These are phyloP conservation scores for Liodrosophila aerea DNA, from an alignment of 2,888 invertebrate species.

Conservation along the genomic window DNA sequence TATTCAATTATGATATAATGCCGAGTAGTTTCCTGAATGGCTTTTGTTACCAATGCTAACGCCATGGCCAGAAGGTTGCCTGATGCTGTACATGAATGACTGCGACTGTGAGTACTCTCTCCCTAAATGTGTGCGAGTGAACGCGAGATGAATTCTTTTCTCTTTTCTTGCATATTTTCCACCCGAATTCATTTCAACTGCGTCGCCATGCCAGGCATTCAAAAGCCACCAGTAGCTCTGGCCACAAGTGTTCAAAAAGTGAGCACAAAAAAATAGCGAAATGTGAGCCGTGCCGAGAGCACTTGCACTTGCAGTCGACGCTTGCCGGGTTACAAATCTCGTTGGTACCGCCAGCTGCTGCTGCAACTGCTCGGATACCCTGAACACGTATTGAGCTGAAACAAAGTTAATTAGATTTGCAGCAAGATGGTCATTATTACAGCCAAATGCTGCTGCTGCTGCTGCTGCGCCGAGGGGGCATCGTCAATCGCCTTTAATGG, in stretches of 20 bases:
- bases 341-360: not conserved
- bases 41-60: constrained; percentile 33
- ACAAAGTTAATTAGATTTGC: constrained; percentile 77
- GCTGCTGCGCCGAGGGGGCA: constrained; percentile 27
- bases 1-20: constrained; percentile 71
- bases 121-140: constrained; percentile 27
- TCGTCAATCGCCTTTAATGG: constrained; percentile 43
- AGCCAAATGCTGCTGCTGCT: constrained; percentile 38
- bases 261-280: constrained; percentile 41
- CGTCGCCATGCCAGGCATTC: constrained; percentile 35
- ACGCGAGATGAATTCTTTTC: constrained; percentile 19
- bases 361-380: constrained; percentile 29
- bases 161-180: too few relatives aligned
- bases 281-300: constrained; percentile 35
- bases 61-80: constrained; percentile 1
- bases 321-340: constrained; percentile 40
- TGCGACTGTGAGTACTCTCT: constrained; percentile 3
- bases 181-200: constrained; percentile 54
- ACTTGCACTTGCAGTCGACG: constrained; percentile 68
- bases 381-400: constrained; percentile 64
- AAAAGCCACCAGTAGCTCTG: constrained; percentile 24
- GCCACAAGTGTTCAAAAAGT: constrained; percentile 12
- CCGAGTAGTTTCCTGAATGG: constrained; percentile 57
- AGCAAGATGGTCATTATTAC: constrained; percentile 70
- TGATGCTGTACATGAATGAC: not conserved